These are phyloP conservation scores for Gobius niger DNA, from an alignment of 2,113 vertebrate species.

Conservation along the genomic window DNA sequence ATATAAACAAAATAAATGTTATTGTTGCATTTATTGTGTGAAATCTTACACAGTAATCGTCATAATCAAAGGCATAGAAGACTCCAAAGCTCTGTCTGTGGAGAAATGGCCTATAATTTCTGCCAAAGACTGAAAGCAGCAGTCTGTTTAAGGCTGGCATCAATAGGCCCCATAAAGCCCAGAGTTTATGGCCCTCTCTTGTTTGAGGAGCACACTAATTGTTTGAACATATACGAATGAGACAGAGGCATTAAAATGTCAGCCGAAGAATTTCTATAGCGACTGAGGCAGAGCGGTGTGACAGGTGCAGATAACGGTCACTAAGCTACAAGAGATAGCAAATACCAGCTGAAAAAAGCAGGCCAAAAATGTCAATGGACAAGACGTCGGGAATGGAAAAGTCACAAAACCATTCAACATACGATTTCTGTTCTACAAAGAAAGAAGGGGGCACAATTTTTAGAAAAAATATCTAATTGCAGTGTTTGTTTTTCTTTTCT, in stretches of 20 bases:
- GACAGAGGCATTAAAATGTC: conserved; percentile 23
- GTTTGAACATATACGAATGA: conserved; percentile 24
- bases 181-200: conserved; percentile 23
- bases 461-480: too few species aligned
- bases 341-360: neutral
- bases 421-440: neutral
- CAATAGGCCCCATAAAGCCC: conserved; percentile 21
- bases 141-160: conserved; percentile 7
- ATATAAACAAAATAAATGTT: too few species aligned
- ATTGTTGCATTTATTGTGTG: too few species aligned
- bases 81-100: too few species aligned
- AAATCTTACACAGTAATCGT: too few species aligned
- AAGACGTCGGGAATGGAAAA: neutral
- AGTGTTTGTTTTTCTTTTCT: neutral
- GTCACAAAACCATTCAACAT: neutral
- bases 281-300: neutral
- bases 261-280: conserved; percentile 24
- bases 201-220: conserved; percentile 20
- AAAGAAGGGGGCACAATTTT: neutral
- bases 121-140: conserved; percentile 8
- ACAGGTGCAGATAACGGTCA: conserved; percentile 20
- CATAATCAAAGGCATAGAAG: too few species aligned
- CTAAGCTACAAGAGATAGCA: neutral
- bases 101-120: neutral
- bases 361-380: neutral